Evolutionary conservation across 1,140 invertebrate genomes (phyloP).

Genomic region (Platorchestia sp.): DNA sequence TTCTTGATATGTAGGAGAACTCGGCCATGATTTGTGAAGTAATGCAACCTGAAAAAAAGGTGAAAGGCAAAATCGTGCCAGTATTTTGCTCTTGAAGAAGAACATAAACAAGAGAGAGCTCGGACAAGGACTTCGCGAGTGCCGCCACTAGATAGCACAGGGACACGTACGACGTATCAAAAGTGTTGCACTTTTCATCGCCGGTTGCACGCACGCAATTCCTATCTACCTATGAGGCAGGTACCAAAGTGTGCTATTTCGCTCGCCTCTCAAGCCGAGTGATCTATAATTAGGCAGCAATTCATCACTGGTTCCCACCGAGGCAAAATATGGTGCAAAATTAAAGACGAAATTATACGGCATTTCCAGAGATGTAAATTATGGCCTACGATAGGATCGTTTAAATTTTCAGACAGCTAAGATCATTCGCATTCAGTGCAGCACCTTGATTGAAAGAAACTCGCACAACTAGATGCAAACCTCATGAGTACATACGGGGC

Average conservation of each 20-base stretch:
- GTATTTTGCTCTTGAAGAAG: background rate
- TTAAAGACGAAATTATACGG: slow-evolving; percentile 51
- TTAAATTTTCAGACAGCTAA: slow-evolving; percentile 45
- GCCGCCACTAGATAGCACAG: no score
- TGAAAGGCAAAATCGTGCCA: background rate
- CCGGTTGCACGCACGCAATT: slow-evolving; percentile 25
- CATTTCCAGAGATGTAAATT: slow-evolving; percentile 54
- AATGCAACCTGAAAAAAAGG: background rate
- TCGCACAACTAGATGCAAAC: background rate
- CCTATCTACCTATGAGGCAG: slow-evolving; percentile 22
- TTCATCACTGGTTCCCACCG: slow-evolving; percentile 49
- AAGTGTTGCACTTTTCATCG: slow-evolving; percentile 31
- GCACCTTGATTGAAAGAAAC: slow-evolving; percentile 51
- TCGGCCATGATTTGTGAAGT: background rate
- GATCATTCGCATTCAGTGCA: slow-evolving; percentile 35
- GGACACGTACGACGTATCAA: background rate
- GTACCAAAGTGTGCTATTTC: slow-evolving; percentile 44
- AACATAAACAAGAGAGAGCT: background rate
- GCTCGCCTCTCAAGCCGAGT: slow-evolving; percentile 40
- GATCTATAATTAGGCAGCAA: slow-evolving; percentile 52
- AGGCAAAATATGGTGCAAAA: slow-evolving; percentile 52
- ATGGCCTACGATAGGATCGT: slow-evolving; percentile 46
- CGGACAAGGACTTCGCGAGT: background rate
- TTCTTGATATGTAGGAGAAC: background rate
- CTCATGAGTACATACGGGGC: background rate